Evolutionary conservation across 2,888 invertebrate genomes (phyloP), one percentile per base, ranked within the genome.

Genomic region (Boloria selene): DNA sequence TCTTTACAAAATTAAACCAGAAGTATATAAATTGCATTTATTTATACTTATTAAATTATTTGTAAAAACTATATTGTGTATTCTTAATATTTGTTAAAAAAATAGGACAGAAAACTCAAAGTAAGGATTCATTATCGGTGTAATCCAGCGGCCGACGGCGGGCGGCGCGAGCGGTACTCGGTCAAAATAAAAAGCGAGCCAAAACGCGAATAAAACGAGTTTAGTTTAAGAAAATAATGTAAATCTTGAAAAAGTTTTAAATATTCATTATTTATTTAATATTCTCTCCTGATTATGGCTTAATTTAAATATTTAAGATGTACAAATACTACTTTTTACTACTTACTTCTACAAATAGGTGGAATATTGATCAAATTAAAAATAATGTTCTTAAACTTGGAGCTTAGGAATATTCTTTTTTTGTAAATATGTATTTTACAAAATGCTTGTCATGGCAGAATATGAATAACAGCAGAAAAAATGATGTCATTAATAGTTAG

Each of bases 141-240:
- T 55, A 13, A 17, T 22, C 22, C 55, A 45, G 26, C 56, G 56
- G 56, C 56, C 56, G 56, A 56, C 56, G 56, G 56, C 52, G 52
- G 31, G n/a, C n/a, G 22, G 22, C 10, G 52, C 31, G 4, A 13
- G 31, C 31, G 53, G 53, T 53, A 38, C 31, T 53, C 53, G n/a
- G 38, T 10, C 16, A 16, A 16, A 31, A 53, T 38, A 38, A 31
- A 53, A 17, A 31, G 38, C 13, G 13, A 4, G 16, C 31, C 31
- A 16, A 13, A 16, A n/a, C 31, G 16, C 13, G 16, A 31, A 53
- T 38, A 13, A 38, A 31, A 31, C 10, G 38, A n/a, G 7, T 14
- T 17, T 14, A 18, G 42, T 13, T 5, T 4, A 42, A 38, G 18
- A 55, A 14, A 42, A 42, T 6, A n/a, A 31, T 38, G 13, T 17